phyloP scores from a whole-genome alignment of 64 coral and sea anemone genomes.

The Montipora cactus region DNA sequence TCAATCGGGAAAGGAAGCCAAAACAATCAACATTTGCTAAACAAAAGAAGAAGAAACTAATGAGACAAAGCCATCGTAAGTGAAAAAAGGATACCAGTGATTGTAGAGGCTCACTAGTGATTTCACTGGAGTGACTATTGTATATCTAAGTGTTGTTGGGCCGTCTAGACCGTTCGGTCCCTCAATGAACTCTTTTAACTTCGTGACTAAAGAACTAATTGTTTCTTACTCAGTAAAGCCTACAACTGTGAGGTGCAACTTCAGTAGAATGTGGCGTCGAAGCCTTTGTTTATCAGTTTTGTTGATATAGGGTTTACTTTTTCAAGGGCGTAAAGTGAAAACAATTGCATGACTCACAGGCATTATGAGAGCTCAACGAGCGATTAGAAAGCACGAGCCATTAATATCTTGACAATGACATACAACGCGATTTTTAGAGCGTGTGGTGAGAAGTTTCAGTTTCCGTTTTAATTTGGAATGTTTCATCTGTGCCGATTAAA shows the following conservation, averaged over 20 bases:
- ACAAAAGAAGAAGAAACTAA: not conserved
- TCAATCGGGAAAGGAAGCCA: not conserved
- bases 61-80: too few species aligned
- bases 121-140: not conserved
- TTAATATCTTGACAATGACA: too few species aligned
- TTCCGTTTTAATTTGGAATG: too few species aligned
- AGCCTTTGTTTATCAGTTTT: conserved; percentile 14
- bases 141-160: not conserved
- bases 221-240: not conserved
- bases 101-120: not conserved
- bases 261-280: not conserved
- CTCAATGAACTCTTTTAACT: not conserved
- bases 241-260: not conserved
- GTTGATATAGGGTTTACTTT: conserved; percentile 6
- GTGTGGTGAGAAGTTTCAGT: too few species aligned
- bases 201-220: not conserved
- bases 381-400: too few species aligned
- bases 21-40: not conserved
- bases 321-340: not conserved
- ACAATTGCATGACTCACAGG: too few species aligned
- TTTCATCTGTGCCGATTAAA: too few species aligned
- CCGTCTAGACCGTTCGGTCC: not conserved
- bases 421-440: too few species aligned
- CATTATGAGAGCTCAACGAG: too few species aligned
- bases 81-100: conserved; percentile 6